Evolutionary conservation across 2,113 vertebrate species (phyloP), one percentile per base, ranked within the genome.

Genomic region (Ciconia boyciana): DNA sequence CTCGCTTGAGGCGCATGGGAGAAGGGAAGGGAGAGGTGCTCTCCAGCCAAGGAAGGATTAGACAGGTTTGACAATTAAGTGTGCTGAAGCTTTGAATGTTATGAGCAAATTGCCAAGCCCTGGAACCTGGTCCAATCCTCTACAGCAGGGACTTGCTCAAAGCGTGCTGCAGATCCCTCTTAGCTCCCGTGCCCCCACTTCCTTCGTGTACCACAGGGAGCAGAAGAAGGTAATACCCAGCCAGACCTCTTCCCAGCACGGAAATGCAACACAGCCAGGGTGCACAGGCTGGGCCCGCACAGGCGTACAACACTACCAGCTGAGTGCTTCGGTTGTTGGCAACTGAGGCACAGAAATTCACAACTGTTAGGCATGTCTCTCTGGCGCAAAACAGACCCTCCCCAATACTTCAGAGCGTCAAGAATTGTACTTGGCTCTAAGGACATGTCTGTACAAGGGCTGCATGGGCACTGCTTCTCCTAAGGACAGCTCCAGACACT

Each of bases 131-230:
- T 20, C 44, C 21, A 5, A 3, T 19, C 48, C 28, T 10, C 79
- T 36, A 13, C 24, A 28, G 29, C 21, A 46, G 28, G 34, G 32
- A 11, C 52, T 32, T 13, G 44, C 29, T 74, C 39, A 20, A 28
- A 52, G 25, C 4, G 34, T 41, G 52, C 60, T 60, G 46, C 34
- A 21, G 22, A 21, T 31, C 60, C 26, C 21, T 17, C 41, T 31
- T 10, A 3, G 43, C 18, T n/a, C 46, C 21, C 0, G 6, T 12
- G 28, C 34, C 22, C 61, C 1, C 0, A 24, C 16, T 60, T 68
- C 36, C 61, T 10, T 22, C 52, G 13, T 43, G 24, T 25, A 14
- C 34, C 19, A 5, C 1, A 0, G 46, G 54, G 11, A 68, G 24
- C 39, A 22, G 36, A 11, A 29, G 44, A 7, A 2, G 41, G 21